Conservation (phyloP, 2,797 vertebrate species). For the Phrynocephalus vlangalii region DNA sequence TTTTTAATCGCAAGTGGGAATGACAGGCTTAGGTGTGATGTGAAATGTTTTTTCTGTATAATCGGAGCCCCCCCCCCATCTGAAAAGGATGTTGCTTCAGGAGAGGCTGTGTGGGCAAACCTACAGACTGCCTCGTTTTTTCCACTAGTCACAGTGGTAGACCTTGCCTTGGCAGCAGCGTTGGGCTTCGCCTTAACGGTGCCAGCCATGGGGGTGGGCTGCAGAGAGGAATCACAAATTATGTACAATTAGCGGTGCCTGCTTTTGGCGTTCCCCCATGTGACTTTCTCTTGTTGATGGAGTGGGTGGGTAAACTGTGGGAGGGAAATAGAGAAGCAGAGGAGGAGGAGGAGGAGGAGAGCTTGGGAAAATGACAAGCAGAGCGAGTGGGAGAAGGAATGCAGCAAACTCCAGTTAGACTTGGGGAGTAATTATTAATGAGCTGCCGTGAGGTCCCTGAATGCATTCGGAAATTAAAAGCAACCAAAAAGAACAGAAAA, state of each 20-base stretch:
- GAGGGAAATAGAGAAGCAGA: conserved; percentile 62
- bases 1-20: conserved; percentile 36
- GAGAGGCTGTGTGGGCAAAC: conserved; percentile 48
- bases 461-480: neutral
- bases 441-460: neutral
- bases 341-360: conserved; percentile 3
- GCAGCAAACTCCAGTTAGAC: conserved; percentile 28
- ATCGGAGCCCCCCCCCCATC: neutral
- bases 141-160: conserved; percentile 27
- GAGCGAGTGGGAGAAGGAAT: conserved; percentile 48
- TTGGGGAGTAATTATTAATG: conserved; percentile 7
- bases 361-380: conserved; percentile 56
- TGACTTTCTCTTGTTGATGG: conserved; percentile 52
- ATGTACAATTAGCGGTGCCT: conserved; percentile 73
- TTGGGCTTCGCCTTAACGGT: conserved; percentile 37
- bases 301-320: conserved; percentile 66
- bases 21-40: conserved; percentile 33
- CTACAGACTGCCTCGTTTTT: conserved; percentile 20
- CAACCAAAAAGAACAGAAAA: too few relatives aligned
- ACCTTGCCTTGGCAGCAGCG: conserved; percentile 51
- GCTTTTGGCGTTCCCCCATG: conserved; percentile 57
- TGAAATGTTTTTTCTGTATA: conserved; percentile 23
- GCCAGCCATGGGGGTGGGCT: conserved; percentile 10
- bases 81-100: conserved; percentile 37
- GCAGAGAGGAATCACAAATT: conserved; percentile 59